Percentiles rank a stretch among this genome's conserved stretches.
phyloP scores from a whole-genome alignment of 2,888 invertebrate genomes.

The Lobophora halterata region DNA sequence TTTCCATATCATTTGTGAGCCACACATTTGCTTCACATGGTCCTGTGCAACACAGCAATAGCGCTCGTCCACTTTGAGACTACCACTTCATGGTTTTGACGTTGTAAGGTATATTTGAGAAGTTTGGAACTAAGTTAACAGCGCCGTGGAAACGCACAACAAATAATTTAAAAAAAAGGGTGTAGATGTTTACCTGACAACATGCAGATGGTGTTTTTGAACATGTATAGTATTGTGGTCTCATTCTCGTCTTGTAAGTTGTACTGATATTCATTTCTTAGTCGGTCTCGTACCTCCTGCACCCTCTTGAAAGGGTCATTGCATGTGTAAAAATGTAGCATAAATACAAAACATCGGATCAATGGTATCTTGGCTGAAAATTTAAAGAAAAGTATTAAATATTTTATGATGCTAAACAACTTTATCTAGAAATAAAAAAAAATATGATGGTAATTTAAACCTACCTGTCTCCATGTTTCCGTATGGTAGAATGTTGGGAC shows the following conservation, averaged over 20 bases:
- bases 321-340: slow-evolving; percentile 69
- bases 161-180: background rate
- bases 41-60: no score
- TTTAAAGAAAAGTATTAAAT: no score
- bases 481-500: slow-evolving; percentile 64
- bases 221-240: slow-evolving; percentile 58
- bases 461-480: slow-evolving; percentile 57
- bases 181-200: slow-evolving; percentile 50
- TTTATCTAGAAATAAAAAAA: no score
- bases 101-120: no score
- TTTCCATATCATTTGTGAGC: no score
- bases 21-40: no score
- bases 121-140: no score
- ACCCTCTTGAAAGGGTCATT: slow-evolving; percentile 57
- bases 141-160: background rate
- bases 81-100: no score
- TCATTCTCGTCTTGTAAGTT: slow-evolving; percentile 66
- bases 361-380: slow-evolving; percentile 65
- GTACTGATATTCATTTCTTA: slow-evolving; percentile 58
- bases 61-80: no score
- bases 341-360: slow-evolving; percentile 63
- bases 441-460: slow-evolving; percentile 22
- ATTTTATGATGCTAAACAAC: no score
- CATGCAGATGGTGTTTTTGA: slow-evolving; percentile 49
- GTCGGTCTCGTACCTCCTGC: slow-evolving; percentile 52